These are phyloP conservation scores for Lerema accius DNA, from an alignment of 1,140 invertebrate species.

Conservation along the genomic window DNA sequence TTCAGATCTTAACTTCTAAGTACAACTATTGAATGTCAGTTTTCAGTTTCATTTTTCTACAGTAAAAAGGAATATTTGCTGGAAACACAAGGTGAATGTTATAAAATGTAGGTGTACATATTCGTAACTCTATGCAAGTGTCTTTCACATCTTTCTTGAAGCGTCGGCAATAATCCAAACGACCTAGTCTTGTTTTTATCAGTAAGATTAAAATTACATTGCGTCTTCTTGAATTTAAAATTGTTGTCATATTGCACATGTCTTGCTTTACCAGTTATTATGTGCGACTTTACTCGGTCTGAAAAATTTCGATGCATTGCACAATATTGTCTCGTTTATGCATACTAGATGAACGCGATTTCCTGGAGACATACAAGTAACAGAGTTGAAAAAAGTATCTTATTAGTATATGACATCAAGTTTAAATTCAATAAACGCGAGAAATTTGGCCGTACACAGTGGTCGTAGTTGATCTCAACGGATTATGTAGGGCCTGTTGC, in stretches of 20 bases:
- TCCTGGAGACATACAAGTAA: no score
- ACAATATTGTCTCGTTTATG: not conserved
- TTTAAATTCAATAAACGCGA: conserved; percentile 8
- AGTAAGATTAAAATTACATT: conserved; percentile 3
- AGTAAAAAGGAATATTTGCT: not conserved
- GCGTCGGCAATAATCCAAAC: conserved; percentile 10
- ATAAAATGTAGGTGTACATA: not conserved
- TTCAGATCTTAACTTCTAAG: not conserved
- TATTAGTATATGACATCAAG: conserved; percentile 1
- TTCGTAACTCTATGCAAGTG: not conserved
- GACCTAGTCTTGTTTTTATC: conserved; percentile 1
- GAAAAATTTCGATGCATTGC: not conserved
- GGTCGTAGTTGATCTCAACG: no score
- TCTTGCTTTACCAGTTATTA: no score
- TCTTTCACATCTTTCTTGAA: not conserved
- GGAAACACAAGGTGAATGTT: not conserved
- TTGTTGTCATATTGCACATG: conserved; percentile 4
- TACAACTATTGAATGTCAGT: not conserved
- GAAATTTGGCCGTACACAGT: conserved; percentile 12
- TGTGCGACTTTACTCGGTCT: not conserved
- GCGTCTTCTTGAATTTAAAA: not conserved
- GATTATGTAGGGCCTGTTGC: no score
- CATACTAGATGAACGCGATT: no score
- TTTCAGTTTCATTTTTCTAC: not conserved
- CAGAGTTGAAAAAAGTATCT: no score